Percentiles rank a stretch among this genome's conserved stretches.
Evolutionary conservation across 1,140 invertebrate genomes (phyloP).

Genomic region (Homalodisca vitripennis): DNA sequence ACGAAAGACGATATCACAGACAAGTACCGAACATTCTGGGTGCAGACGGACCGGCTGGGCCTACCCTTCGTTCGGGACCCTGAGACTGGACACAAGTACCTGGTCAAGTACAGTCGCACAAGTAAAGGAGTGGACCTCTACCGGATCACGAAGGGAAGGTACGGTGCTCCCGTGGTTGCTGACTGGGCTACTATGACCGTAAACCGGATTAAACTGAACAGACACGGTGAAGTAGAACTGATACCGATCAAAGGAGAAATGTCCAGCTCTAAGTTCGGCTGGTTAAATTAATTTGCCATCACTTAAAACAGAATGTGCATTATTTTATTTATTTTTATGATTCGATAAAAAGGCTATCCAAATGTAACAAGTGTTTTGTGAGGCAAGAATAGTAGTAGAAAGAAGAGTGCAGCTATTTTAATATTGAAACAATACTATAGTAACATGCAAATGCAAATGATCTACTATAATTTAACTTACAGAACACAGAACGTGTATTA

Average conservation of each 20-base stretch:
- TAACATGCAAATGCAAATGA: no score
- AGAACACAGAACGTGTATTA: no score
- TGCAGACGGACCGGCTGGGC: not conserved
- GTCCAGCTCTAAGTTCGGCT: no score
- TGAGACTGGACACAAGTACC: not conserved
- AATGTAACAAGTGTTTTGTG: no score
- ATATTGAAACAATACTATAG: no score
- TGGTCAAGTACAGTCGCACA: not conserved
- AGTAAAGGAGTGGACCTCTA: not conserved
- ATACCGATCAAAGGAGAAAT: conserved; percentile 7
- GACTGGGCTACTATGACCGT: not conserved
- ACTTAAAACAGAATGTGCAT: no score
- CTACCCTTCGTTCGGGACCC: not conserved
- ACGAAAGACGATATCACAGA: not conserved
- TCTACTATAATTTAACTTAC: no score
- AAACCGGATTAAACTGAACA: conserved; percentile 22
- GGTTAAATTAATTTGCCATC: no score
- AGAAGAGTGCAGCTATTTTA: no score
- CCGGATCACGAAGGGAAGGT: not conserved
- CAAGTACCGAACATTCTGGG: not conserved
- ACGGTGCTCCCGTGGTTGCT: not conserved
- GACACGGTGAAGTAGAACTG: conserved; percentile 13
- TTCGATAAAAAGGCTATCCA: no score
- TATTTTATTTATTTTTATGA: no score
- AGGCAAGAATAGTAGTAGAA: no score